These are phyloP conservation scores for Cryptomyrus ogoouensis DNA, from an alignment of 2,113 vertebrate genomes.

Conservation along the genomic window DNA sequence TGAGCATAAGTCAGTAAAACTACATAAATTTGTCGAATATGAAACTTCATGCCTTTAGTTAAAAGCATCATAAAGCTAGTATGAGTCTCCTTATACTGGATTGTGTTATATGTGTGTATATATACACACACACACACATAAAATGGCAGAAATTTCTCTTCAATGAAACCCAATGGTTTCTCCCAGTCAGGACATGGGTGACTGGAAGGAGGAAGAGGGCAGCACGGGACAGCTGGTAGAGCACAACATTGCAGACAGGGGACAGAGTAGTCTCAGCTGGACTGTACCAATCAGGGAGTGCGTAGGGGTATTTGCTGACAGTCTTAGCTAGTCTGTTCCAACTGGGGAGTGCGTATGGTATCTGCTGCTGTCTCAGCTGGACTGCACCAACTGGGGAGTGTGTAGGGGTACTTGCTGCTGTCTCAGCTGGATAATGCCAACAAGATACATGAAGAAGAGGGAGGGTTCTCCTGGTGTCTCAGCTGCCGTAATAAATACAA, in stretches of 20 bases:
- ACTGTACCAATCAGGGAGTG: not conserved
- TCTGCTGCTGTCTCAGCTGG: not conserved
- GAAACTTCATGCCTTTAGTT: not conserved
- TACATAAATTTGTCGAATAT: not conserved
- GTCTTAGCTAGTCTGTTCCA: not conserved
- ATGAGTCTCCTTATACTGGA: not conserved
- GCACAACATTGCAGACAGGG: not conserved
- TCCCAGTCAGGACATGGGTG: not conserved
- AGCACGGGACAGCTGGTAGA: not conserved
- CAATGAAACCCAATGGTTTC: not conserved
- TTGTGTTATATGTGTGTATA: not conserved
- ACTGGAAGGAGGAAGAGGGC: not conserved
- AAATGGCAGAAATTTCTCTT: not conserved
- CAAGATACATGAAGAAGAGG: not conserved
- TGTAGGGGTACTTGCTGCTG: not conserved
- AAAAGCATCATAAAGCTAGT: not conserved
- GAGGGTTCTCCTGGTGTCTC: not conserved
- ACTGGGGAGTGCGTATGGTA: not conserved
- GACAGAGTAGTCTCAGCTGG: not conserved
- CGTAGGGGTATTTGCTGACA: not conserved
- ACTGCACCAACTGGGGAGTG: not conserved
- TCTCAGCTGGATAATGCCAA: not conserved
- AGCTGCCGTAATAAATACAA: not conserved
- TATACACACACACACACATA: not conserved
- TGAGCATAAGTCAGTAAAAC: not conserved